phyloP scores from a whole-genome alignment of 2,888 invertebrate species.

The Oligia latruncula region DNA sequence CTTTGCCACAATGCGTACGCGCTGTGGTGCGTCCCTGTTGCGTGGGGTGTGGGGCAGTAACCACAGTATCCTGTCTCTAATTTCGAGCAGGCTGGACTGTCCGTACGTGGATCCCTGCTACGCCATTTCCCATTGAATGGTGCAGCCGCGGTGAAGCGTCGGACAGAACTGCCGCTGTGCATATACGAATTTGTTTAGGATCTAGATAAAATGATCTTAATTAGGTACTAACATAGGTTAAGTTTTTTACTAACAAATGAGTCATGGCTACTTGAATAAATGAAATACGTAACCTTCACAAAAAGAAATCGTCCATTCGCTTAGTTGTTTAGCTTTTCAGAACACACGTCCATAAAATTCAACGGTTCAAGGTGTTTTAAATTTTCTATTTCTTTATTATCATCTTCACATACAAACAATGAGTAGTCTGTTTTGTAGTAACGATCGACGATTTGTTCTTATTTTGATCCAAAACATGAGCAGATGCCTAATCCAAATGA shows the following conservation, averaged over 20 bases:
- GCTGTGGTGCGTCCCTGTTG: too few relatives aligned
- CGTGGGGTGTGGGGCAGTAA: too few relatives aligned
- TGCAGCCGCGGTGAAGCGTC: too few relatives aligned
- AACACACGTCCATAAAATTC: neutral
- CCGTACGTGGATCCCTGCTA: too few relatives aligned
- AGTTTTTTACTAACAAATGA: neutral
- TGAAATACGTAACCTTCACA: too few relatives aligned
- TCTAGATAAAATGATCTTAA: too few relatives aligned
- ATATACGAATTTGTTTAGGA: too few relatives aligned
- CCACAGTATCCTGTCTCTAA: too few relatives aligned
- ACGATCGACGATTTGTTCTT: conserved; percentile 6
- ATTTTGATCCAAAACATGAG: conserved; percentile 4
- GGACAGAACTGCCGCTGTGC: too few relatives aligned
- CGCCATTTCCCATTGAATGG: too few relatives aligned
- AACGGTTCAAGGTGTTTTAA: neutral
- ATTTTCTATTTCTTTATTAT: neutral
- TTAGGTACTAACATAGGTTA: neutral
- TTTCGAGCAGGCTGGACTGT: too few relatives aligned
- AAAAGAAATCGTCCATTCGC: neutral
- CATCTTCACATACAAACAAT: neutral
- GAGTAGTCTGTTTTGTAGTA: neutral
- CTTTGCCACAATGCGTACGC: too few relatives aligned
- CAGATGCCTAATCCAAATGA: neutral
- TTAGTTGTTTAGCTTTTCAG: neutral
- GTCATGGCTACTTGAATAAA: neutral